These are phyloP conservation scores for Machaerirhynchus nigripectus DNA, from an alignment of 2,113 vertebrate genomes.

Conservation along the genomic window DNA sequence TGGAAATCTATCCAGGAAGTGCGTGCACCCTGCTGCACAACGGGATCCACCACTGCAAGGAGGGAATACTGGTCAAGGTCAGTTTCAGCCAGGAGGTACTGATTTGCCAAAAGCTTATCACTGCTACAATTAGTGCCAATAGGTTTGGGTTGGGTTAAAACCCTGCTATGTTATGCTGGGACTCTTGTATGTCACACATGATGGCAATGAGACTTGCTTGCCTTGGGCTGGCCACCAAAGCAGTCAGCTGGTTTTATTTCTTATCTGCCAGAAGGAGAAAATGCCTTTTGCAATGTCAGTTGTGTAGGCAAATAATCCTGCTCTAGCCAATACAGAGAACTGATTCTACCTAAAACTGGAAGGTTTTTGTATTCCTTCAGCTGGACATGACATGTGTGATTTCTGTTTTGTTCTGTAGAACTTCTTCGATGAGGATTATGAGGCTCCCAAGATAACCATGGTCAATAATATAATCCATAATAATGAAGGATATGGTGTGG, in stretches of 20 bases:
- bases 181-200: fast-evolving
- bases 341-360: background rate
- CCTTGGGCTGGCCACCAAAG: background rate
- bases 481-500: conserved; percentile 91
- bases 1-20: conserved; percentile 94
- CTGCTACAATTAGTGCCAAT: background rate
- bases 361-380: background rate
- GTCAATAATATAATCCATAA: conserved; percentile 93
- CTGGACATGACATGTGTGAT: background rate
- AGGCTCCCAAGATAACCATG: conserved; percentile 87
- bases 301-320: background rate
- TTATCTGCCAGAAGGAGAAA: background rate
- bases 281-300: background rate
- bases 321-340: background rate
- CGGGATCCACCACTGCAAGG: conserved; percentile 93
- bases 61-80: conserved; percentile 96
- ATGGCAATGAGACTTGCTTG: background rate
- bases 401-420: conserved; percentile 74
- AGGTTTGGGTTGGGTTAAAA: background rate
- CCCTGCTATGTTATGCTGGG: background rate
- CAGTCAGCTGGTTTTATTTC: background rate
- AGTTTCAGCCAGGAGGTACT: background rate
- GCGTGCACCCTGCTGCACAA: conserved; percentile 83
- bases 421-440: conserved; percentile 85
- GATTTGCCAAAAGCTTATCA: background rate